Conservation (phyloP, 2,888 invertebrate species). For the Autographa pulchrina region DNA sequence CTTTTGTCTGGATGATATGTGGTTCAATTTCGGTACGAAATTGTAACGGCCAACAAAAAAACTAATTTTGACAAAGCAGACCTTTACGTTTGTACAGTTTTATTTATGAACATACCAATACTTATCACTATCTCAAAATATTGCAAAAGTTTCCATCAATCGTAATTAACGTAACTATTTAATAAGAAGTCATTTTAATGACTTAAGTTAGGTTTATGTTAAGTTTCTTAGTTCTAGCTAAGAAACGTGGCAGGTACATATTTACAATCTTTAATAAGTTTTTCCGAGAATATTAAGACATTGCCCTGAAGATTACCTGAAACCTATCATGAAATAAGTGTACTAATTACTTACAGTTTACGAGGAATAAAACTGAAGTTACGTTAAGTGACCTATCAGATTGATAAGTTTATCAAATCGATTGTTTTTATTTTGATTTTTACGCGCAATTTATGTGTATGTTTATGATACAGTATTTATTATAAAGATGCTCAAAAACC, state of each 20-base stretch:
- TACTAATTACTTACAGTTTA: no score
- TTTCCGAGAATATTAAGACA: background rate
- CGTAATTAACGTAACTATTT: slow-evolving; percentile 17
- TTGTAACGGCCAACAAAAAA: slow-evolving; percentile 33
- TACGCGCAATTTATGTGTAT: no score
- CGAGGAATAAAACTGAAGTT: no score
- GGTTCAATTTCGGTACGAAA: slow-evolving; percentile 47
- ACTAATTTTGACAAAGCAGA: slow-evolving; percentile 20
- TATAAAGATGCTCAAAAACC: no score
- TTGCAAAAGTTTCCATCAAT: slow-evolving; percentile 23
- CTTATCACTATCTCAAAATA: slow-evolving; percentile 14
- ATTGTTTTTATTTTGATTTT: no score
- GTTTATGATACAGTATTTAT: no score
- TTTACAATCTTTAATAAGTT: slow-evolving; percentile 15
- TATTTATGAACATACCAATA: slow-evolving; percentile 15
- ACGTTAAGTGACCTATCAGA: no score
- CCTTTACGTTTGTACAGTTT: slow-evolving; percentile 28
- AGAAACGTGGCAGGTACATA: no score
- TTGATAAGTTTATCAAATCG: no score
- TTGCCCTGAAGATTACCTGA: no score
- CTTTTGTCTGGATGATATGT: slow-evolving; percentile 44
- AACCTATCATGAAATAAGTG: no score
- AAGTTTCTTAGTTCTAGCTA: background rate
- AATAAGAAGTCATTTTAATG: slow-evolving; percentile 3
- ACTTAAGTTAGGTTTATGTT: no score